These are phyloP conservation scores for Sparidentex hasta DNA, from an alignment of 2,797 vertebrate genomes.

Conservation along the genomic window DNA sequence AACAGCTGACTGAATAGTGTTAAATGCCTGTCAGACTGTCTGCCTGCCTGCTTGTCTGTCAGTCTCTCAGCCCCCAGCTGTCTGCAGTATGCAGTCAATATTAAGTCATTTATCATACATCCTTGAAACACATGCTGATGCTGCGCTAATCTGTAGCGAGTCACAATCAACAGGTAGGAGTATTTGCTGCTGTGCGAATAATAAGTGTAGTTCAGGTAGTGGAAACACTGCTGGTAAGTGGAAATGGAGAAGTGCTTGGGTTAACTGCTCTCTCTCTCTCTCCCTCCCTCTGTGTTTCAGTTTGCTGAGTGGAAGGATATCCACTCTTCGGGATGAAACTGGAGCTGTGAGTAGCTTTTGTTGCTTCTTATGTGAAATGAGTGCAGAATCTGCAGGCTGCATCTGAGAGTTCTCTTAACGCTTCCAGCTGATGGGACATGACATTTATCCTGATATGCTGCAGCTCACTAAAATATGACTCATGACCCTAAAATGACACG, in stretches of 20 bases:
- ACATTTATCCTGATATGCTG: constrained; percentile 19
- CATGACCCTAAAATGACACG: background rate
- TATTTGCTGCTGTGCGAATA: constrained; percentile 8
- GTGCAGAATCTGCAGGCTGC: constrained; percentile 18
- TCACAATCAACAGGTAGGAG: background rate
- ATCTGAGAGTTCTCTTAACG: background rate
- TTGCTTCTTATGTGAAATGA: constrained; percentile 39
- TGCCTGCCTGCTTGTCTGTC: constrained; percentile 11
- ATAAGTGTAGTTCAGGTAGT: constrained; percentile 1
- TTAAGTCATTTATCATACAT: background rate
- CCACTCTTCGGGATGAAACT: constrained; percentile 98
- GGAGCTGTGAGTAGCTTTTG: constrained; percentile 94
- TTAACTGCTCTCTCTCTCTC: constrained; percentile 44
- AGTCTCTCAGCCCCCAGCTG: constrained; percentile 43
- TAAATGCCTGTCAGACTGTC: constrained; percentile 42
- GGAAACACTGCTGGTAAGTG: constrained; percentile 23
- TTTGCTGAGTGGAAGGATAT: constrained; percentile 99
- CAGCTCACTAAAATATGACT: constrained; percentile 15
- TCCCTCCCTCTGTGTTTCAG: constrained; percentile 80
- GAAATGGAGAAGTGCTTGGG: constrained; percentile 50
- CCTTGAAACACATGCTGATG: constrained; percentile 11
- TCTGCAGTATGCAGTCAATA: constrained; percentile 24
- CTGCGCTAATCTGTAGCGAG: constrained; percentile 1
- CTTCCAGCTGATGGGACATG: constrained; percentile 14
- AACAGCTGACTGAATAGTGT: constrained; percentile 64